Base-by-base conservation (phyloP, 2,797 vertebrate genomes). In the Crypturellus tataupa region DNA sequence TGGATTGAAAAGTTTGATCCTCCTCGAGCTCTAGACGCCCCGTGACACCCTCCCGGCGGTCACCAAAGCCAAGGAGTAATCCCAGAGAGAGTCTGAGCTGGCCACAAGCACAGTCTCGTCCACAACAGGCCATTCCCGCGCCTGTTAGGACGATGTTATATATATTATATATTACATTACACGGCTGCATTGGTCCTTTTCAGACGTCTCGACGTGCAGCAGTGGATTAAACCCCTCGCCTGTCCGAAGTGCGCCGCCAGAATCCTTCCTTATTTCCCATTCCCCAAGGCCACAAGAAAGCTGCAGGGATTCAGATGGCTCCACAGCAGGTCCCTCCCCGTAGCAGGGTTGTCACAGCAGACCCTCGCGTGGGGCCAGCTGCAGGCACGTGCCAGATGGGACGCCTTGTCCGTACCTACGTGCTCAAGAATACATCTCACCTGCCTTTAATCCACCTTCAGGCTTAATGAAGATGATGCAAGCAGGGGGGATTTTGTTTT, bases 111-210 rank as follows among this genome's bases (percentile, higher is more conserved):
- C 46, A 67, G 37, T 27, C 37, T 71, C 23, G 7, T 71, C 67
- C 31, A 0, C 0, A 40, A 51, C 4, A 16, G 4, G 0, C 1
- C 14, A 3, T 46, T 85, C 44, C 46, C 13, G 10, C 21, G 5
- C 21, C 46, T 47, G 9, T 23, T 21, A 47, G 46, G 46, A 47
- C 20, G 47, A 49, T 24, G 47, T 23, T 49, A 24, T 49, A 24
- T 20, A 20, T 46, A 46, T 19, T 46, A 16, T 47, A 47, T 21
- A 47, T 10, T 21, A 47, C 5, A 47, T 47, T 47, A 47, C 19
- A 49, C 37, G 37, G 51, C 11, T 63, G 29, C 46, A n/a, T 27
- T 40, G 20, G 33, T 59, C 47, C 60, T 31, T 24, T 53, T 27
- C 23, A 64, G 37, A 53, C 13, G 53, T 39, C 49, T 55, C 33